Base-by-base conservation (phyloP, 2,888 invertebrate genomes). In the Ganaspis brasiliensis region DNA sequence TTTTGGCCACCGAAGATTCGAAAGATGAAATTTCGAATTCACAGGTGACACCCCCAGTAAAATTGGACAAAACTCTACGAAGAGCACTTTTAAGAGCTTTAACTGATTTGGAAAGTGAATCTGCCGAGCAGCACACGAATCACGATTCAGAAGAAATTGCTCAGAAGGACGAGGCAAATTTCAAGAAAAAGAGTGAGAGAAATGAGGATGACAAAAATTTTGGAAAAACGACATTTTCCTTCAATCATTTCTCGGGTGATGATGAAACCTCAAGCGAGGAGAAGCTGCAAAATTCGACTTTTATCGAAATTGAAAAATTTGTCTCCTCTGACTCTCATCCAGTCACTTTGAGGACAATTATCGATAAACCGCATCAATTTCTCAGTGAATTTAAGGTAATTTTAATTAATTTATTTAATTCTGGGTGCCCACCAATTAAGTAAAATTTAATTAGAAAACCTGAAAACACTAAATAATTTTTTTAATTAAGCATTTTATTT, bases 41-140 rank as follows among this genome's bases (percentile, higher is more conserved):
- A 37, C 56, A 93, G 70, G 76, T 92, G 4, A 92, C 92, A 74
- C 91, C 94, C 2, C 94, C 95, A 0, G 93, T 94, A 0, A 94
- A 95, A 77, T 91, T 96, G 74, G 96, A 96, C 89, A 95, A 95
- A 59, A 95, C 95, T 80, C 93, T 97, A 40, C 93, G 96, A 16
- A 94, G 95, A 90, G 97, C 96, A 0, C 92, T 97, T 56, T 92
- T 97, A 5, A 95, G 95, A 91, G 97, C 96, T 12, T 92, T 97
- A 4, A 95, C 94, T 72, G 96, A 96, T 86, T 92, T 97, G 70
- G 96, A 97, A 91, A 94, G 94, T 80, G 93, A 94, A 16, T 92
- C 93, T 3, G 93, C 92, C 70, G 88, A 91, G 19, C 93, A 93
- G 21, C 77, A 79, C 52, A 74, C 73, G n/a, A 88, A 87, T 0